Percentiles rank a stretch among this genome's conserved stretches.
phyloP scores from a whole-genome alignment of 2,113 vertebrate genomes.

The Megaceryle maxima region DNA sequence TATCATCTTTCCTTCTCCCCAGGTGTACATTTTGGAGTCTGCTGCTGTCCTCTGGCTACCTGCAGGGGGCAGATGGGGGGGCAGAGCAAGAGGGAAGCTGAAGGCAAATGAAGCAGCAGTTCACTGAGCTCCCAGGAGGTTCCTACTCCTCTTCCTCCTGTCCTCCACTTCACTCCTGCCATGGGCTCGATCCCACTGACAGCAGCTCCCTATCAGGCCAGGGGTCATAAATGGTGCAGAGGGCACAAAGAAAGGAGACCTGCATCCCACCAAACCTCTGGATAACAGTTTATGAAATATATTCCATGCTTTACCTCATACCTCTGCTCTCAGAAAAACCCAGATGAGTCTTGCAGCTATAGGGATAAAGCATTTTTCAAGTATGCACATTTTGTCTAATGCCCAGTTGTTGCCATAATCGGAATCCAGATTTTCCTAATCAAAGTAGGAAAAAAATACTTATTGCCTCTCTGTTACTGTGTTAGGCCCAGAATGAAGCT shows the following conservation, averaged over 20 bases:
- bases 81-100: neutral
- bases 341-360: neutral
- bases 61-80: neutral
- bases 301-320: neutral
- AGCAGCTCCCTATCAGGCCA: neutral
- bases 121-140: neutral
- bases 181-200: neutral
- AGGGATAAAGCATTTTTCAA: neutral
- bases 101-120: neutral
- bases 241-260: neutral
- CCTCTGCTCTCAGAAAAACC: neutral
- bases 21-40: neutral
- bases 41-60: neutral
- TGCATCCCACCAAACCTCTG: neutral
- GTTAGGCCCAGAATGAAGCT: neutral
- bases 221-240: neutral
- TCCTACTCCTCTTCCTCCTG: neutral
- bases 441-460: neutral
- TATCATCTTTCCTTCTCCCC: neutral
- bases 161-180: rapidly evolving
- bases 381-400: neutral
- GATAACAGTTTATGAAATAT: neutral
- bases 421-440: neutral
- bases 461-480: neutral
- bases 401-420: neutral